Evolutionary conservation across 2,797 vertebrate genomes (phyloP), one percentile per base, ranked within the genome.

Genomic region (Channa striata): DNA sequence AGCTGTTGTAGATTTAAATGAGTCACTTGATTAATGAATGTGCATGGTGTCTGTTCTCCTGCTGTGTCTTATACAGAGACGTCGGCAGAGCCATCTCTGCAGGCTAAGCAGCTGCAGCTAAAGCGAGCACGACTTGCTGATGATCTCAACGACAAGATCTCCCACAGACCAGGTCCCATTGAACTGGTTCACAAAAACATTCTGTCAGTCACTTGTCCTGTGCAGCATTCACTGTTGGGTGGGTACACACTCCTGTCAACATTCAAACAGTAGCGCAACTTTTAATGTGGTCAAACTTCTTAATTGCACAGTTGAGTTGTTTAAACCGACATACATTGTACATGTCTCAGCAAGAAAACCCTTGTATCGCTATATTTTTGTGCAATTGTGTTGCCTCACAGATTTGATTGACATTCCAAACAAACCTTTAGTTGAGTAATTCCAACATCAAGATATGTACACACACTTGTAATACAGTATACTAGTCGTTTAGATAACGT

Each of bases 151-250:
- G 97, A 98, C 86, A 99, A 99, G 94, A 96, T 99, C 74, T 96
- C 97, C 0, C 97, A 98, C 91, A 91, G 97, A 65, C 97, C 97
- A 0, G 97, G 97, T 50, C 97, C 97, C 67, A 97, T 98, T 89
- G 97, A 99, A 44, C 91, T 99, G 78, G 96, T 98, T 62, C 96
- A 98, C 91, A 98, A 99, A 91, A 99, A 99, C 83, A 99, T 99
- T 84, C 88, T 93, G 74, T 92, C 91, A 0, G 91, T 93, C 60
- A 67, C 3, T 78, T 82, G 80, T 72, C 20, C 83, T 1, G 73
- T 87, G 60, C 73, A 84, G 63, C 46, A 82, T 61, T 87, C 89
- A 2, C 83, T 86, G 11, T 79, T 80, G 36, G 92, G 92, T 93
- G 89, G 78, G 0, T 33, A 9, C 33, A 23, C 30, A 14, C 68